A percentile compares a stretch with the other conserved stretches of the same genome.
Conservation (phyloP, 2,113 vertebrate genomes). For the Holacanthus passer region DNA sequence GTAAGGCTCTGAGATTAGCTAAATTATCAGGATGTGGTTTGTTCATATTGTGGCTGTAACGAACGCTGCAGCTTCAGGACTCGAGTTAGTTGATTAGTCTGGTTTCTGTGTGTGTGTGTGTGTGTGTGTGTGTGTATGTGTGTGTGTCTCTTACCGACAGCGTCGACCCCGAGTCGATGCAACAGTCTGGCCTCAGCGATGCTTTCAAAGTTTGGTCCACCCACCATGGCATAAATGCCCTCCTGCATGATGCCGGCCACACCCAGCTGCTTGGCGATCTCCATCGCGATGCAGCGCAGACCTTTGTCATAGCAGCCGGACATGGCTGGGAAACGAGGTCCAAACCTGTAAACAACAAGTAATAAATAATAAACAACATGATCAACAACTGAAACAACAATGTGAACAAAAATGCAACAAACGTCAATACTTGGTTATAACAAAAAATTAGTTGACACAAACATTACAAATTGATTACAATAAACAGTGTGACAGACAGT, state of each 20-base stretch:
- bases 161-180: conserved; percentile 85
- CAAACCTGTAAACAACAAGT: conserved; percentile 79
- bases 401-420: not conserved
- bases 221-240: conserved; percentile 88
- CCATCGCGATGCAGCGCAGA: conserved; percentile 77
- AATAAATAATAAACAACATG: not conserved
- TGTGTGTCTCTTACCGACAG: conserved; percentile 82
- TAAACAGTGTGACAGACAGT: not conserved
- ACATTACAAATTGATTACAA: not conserved
- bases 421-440: not conserved
- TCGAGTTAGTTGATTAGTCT: no score
- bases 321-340: conserved; percentile 87
- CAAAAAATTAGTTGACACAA: not conserved
- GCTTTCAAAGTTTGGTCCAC: conserved; percentile 87
- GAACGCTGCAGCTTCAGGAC: no score
- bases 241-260: conserved; percentile 76
- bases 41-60: not conserved
- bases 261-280: conserved; percentile 81
- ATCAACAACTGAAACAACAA: not conserved
- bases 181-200: conserved; percentile 85
- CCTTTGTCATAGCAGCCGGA: conserved; percentile 85
- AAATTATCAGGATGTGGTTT: not conserved
- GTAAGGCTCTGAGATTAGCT: not conserved
- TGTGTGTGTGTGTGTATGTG: no score
- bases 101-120: no score